Evolutionary conservation across 2,113 vertebrate genomes (phyloP).

Genomic region (Geothlypis trichas): DNA sequence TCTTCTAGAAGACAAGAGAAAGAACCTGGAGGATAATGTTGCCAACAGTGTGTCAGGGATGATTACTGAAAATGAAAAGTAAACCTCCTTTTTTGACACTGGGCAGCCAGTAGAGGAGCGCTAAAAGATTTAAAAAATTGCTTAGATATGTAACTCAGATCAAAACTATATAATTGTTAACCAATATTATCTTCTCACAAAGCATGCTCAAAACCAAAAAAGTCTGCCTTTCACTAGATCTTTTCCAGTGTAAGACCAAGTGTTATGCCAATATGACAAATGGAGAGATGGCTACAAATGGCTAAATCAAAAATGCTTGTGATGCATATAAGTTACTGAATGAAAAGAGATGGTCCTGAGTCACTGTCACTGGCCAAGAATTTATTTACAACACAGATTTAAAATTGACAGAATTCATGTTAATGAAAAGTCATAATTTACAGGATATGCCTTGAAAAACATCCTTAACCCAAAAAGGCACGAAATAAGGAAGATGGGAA

Average conservation of each 20-base stretch:
- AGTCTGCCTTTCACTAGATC: neutral
- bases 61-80: conserved; percentile 23
- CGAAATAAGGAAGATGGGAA: neutral
- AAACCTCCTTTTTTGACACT: conserved; percentile 23
- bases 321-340: neutral
- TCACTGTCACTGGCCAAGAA: neutral
- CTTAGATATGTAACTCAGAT: neutral
- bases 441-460: neutral
- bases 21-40: conserved; percentile 14
- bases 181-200: neutral
- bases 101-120: conserved; percentile 1
- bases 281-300: neutral
- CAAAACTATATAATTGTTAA: neutral
- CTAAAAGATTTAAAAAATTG: neutral
- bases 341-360: neutral
- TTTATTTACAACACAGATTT: neutral
- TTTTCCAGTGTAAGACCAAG: neutral
- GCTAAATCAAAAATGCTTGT: neutral
- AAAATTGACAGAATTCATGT: neutral
- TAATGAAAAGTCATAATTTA: neutral
- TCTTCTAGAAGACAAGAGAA: conserved; percentile 20
- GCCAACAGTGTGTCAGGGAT: conserved; percentile 26
- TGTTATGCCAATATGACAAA: neutral
- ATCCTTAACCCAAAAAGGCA: neutral
- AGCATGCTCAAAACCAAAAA: neutral